Evolutionary conservation across 1,140 invertebrate genomes (phyloP), one percentile per base, ranked within the genome.

Genomic region (Platorchestia sp.): DNA sequence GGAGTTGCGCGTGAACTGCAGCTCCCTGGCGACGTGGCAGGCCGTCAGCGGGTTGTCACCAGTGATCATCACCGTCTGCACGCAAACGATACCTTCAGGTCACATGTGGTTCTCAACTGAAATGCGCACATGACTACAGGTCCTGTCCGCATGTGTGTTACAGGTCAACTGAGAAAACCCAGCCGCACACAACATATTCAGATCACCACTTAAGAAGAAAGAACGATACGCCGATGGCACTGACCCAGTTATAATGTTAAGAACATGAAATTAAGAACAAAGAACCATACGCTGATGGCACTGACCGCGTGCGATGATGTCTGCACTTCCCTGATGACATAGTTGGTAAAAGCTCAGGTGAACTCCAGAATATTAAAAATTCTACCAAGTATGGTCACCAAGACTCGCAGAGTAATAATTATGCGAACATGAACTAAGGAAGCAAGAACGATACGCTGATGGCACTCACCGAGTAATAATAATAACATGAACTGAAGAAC

Each of bases 1-100:
- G 96, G 98, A 98, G 96, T 98, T 98, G 45, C 97, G 97, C 0
- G 98, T 98, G 97, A 99, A 99, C 96, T 98, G 98, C 45, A 99
- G 97, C 97, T 99, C 99, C 97, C 98, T 98, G 6, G 99, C 99
- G 14, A 99, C 99, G 97, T 99, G 99, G 97, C 99, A 99, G 42
- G 99, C 99, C 0, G 99, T 99, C 59, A 99, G 97, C 19, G 99
- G 99, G 98, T 99, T 99, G 97, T 99, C 99, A 89, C 99, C 99
- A 43, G 99, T 99, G 59, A 99, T 99, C 99, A 99, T 99, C 0
- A 99, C 98, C 41, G 99, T 98, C 97, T 99, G 97, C 93, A 97
- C 97, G 95, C 42, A 75, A 10, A 75, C 59, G 36, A 75, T 27
- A 75, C 59, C 10, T 3, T 75, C 59, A 75, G 10, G 6, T 75